Conservation (phyloP, 2,113 vertebrate species). For the Podarcis muralis region DNA sequence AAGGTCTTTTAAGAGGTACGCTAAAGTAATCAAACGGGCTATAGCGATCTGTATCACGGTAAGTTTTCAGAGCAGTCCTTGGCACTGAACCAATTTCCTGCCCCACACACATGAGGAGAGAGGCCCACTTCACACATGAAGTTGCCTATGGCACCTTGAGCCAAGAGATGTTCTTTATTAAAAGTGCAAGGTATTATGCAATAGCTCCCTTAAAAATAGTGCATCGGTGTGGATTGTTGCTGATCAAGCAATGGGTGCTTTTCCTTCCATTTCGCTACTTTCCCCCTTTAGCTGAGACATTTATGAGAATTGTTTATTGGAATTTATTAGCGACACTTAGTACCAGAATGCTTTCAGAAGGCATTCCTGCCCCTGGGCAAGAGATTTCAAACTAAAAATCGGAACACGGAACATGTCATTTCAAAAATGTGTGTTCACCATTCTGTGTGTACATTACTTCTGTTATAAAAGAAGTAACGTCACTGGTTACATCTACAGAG, state of each 20-base stretch:
- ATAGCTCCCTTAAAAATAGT: not conserved
- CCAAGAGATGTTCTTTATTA: not conserved
- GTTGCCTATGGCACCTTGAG: not conserved
- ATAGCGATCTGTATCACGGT: not conserved
- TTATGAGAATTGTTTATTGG: conserved; percentile 22
- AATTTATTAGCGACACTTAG: not conserved
- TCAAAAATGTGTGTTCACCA: too few relatives aligned
- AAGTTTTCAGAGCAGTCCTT: not conserved
- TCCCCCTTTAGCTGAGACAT: not conserved
- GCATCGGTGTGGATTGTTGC: not conserved
- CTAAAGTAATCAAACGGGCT: not conserved
- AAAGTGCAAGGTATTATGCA: not conserved
- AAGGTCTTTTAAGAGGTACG: not conserved
- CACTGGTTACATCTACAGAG: not conserved
- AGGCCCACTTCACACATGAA: not conserved
- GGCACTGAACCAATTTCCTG: not conserved
- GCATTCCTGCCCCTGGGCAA: conserved; percentile 23
- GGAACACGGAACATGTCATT: not conserved
- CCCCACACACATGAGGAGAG: not conserved
- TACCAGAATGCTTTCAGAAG: not conserved
- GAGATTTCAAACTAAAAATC: not conserved
- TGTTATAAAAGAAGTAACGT: not conserved
- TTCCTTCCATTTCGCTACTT: not conserved
- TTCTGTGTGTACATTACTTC: not conserved
- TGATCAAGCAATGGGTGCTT: not conserved